Evolutionary conservation across 1,140 invertebrate genomes (phyloP).

Genomic region (Drosophila equinoxialis): DNA sequence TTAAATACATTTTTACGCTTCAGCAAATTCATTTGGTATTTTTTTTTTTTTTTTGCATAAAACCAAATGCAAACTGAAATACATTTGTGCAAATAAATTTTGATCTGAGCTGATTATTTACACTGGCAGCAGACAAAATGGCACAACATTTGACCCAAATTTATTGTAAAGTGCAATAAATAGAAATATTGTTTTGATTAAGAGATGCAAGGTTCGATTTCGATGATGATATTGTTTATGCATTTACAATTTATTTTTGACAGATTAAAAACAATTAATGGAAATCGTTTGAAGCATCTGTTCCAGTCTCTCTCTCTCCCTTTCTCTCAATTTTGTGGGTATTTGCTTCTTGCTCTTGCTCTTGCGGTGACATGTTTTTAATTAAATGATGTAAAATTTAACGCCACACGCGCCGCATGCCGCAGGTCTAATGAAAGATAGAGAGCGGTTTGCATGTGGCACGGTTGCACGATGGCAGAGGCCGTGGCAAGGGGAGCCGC

Average conservation of each 20-base stretch:
- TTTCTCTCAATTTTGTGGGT: background rate
- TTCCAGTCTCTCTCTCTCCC: background rate
- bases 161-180: conserved; percentile 33
- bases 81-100: conserved; percentile 46
- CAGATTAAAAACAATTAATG: conserved; percentile 36
- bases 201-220: conserved; percentile 12
- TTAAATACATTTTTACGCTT: conserved; percentile 66
- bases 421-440: conserved; percentile 39
- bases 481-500: background rate
- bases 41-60: conserved; percentile 26
- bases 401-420: conserved; percentile 51
- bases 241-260: conserved; percentile 44
- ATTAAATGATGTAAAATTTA: conserved; percentile 69
- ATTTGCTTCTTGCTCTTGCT: background rate
- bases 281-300: conserved; percentile 13
- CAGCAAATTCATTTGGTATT: conserved; percentile 13
- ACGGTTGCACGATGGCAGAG: background rate
- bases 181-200: conserved; percentile 46
- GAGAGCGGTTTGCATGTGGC: conserved; percentile 5
- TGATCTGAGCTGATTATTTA: conserved; percentile 71
- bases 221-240: conserved; percentile 25
- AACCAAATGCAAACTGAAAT: conserved; percentile 28
- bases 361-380: conserved; percentile 56
- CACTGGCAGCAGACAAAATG: conserved; percentile 24
- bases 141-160: conserved; percentile 46